Percentiles rank a stretch among this genome's conserved stretches.
These are phyloP conservation scores for Arizona elegans DNA, from an alignment of 2,113 vertebrate species.

Conservation along the genomic window DNA sequence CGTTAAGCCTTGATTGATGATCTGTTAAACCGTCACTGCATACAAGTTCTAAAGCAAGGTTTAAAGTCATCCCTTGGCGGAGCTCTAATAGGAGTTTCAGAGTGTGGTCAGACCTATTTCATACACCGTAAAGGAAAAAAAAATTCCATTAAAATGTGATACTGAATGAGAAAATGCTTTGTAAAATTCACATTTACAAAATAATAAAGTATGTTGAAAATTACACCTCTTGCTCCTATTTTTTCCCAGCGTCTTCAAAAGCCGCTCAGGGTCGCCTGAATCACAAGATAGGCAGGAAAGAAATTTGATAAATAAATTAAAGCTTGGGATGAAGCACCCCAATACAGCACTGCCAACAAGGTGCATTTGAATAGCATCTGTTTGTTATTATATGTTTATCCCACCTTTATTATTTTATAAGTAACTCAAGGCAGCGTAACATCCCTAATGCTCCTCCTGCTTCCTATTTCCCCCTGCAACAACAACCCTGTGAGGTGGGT, in stretches of 20 bases:
- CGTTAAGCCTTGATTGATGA: constrained; percentile 69
- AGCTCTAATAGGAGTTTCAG: constrained; percentile 31
- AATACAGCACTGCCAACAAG: background rate
- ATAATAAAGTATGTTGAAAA: constrained; percentile 77
- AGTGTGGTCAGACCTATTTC: constrained; percentile 53
- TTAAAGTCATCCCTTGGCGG: constrained; percentile 3
- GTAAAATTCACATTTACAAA: constrained; percentile 83
- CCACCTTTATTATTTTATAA: background rate
- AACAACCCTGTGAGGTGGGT: background rate
- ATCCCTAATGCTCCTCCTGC: no score
- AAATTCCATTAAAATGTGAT: constrained; percentile 58
- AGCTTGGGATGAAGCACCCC: background rate
- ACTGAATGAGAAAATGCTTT: constrained; percentile 73
- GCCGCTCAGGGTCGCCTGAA: background rate
- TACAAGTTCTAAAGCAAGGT: background rate
- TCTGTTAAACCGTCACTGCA: constrained; percentile 48
- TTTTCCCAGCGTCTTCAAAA: background rate
- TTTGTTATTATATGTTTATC: background rate
- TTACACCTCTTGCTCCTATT: background rate
- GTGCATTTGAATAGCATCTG: background rate
- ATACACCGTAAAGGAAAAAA: constrained; percentile 26
- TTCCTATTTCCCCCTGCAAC: background rate
- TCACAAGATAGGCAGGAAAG: background rate
- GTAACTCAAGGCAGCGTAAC: no score
- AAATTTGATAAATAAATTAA: background rate